Evolutionary conservation across 2,113 vertebrate species (phyloP).

Genomic region (Leucoraja erinaceus): DNA sequence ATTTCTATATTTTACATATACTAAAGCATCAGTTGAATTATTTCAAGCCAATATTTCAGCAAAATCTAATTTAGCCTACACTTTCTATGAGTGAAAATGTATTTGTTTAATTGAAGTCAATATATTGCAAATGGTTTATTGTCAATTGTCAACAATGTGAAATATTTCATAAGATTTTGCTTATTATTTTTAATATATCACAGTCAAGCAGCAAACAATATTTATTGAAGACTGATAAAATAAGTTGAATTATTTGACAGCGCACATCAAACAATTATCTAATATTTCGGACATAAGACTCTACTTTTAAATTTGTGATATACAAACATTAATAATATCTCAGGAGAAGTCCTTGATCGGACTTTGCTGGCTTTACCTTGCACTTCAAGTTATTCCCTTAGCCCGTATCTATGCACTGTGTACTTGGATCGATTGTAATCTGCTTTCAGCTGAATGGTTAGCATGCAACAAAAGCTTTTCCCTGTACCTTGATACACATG

Average conservation of each 20-base stretch:
- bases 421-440: too few relatives aligned
- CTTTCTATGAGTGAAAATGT: neutral
- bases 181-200: neutral
- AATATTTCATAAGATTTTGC: neutral
- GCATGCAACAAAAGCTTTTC: too few relatives aligned
- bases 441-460: too few relatives aligned
- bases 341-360: too few relatives aligned
- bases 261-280: neutral
- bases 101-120: neutral
- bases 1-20: neutral
- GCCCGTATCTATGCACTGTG: too few relatives aligned
- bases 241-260: slow-evolving; percentile 7
- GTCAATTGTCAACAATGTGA: neutral
- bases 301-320: neutral
- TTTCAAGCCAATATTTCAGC: neutral
- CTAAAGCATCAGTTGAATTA: neutral
- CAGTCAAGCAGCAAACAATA: neutral
- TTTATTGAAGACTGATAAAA: neutral
- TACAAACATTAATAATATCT: neutral
- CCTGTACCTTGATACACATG: too few relatives aligned
- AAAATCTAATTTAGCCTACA: neutral
- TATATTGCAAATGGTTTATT: neutral
- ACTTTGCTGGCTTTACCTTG: too few relatives aligned
- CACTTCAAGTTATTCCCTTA: too few relatives aligned
- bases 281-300: neutral